A percentile compares a stretch with the other conserved stretches of the same genome.
Conservation (phyloP, 2,888 invertebrate genomes). For the Megastigmus dorsalis region DNA sequence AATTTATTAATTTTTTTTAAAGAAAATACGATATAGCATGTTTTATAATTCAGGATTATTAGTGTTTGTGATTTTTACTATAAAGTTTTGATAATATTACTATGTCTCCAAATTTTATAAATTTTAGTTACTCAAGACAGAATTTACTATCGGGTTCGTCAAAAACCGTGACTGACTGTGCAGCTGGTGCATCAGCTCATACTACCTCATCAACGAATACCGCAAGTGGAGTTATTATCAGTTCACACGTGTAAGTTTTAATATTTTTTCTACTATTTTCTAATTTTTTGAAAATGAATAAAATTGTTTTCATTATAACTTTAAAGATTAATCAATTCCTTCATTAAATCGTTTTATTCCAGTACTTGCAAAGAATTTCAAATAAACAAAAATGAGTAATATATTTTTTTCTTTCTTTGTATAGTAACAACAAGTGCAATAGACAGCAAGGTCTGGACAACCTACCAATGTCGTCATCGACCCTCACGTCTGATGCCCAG, state of each 20-base stretch:
- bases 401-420: no score
- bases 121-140: conserved; percentile 89
- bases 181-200: not conserved
- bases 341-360: conserved; percentile 4
- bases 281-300: not conserved
- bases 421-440: conserved; percentile 69
- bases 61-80: not conserved
- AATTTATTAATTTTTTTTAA: not conserved
- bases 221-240: not conserved
- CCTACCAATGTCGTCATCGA: conserved; percentile 58
- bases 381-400: no score
- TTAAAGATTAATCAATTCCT: no score
- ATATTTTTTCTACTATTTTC: conserved; percentile 1
- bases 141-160: conserved; percentile 83
- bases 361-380: no score
- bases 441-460: conserved; percentile 67
- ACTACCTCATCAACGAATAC: conserved; percentile 5
- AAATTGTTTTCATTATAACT: no score
- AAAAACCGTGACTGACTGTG: conserved; percentile 35
- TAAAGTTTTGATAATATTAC: not conserved
- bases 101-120: no score
- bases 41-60: not conserved
- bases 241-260: conserved; percentile 55
- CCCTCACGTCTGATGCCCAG: conserved; percentile 59
- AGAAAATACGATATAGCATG: not conserved